Evolutionary conservation across 2,797 vertebrate species (phyloP), one percentile per base, ranked within the genome.

Genomic region (Premnoplex brunnescens): DNA sequence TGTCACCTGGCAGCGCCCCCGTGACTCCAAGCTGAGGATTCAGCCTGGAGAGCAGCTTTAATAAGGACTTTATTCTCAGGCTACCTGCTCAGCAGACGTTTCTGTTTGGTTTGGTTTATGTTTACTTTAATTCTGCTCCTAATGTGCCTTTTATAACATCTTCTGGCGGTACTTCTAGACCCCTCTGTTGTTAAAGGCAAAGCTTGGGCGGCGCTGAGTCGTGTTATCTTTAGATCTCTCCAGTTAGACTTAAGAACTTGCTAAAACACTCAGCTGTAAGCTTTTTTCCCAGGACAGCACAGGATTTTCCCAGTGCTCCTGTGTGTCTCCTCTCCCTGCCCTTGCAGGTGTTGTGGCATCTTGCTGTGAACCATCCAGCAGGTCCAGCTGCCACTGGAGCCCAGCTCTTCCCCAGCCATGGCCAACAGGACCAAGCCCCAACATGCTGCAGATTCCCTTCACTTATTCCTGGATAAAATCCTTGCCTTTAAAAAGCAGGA

Each of bases 81-180:
- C 89, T 94, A 97, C 97, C 96, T 93, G 95, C 81, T 89, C 91
- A 49, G 92, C 93, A 95, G 91, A 91, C 91, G 95, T 93, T 96
- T 91, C 89, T 80, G 89, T 88, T 93, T 82, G 91, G 59, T 96
- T 96, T 90, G 85, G 2, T 95, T 94, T 41, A 12, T 60, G 88
- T 79, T 93, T 64, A 30, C 83, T 94, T 93, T 91, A 85, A 72
- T 91, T 94, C 84, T 83, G 41, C 87, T 92, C 81, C 89, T 94
- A 72, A 95, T 41, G 81, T 80, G 85, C 89, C 89, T 96, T 95
- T 94, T 94, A 85, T 16, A 67, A 88, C 51, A 69, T 93, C 85
- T 95, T 44, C 89, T 93, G 92, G 92, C 94, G 89, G 34, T 27
- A 30, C 75, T 84, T 91, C 64, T 12, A 89, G 95, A 79, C 87